Base-by-base conservation (phyloP, 2,113 vertebrate genomes). In the Cavia porcellus region DNA sequence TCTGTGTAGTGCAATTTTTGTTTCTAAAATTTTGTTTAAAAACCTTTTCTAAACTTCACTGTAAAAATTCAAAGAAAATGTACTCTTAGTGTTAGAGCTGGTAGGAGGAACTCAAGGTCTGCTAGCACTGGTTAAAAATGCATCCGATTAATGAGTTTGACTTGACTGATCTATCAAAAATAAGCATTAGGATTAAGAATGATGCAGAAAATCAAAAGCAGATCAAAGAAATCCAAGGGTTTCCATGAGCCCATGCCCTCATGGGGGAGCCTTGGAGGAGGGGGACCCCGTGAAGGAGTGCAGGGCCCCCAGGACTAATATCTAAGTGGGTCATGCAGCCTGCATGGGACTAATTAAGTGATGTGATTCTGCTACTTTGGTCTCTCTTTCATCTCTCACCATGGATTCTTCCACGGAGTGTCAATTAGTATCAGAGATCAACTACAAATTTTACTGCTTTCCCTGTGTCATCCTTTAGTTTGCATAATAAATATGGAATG, bases 31-130 rank as follows among this genome's bases (percentile, higher is more conserved):
- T 91, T 86, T 88, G 28, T 55, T 90, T 24, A 50, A 47, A 47
- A 82, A 84, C 10, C 50, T 70, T 89, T 84, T 90, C 87, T 90
- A 93, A 95, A 95, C 75, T 59, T 95, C 62, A 92, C 17, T 70
- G 42, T 84, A 93, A 90, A 55, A 79, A 87, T 97, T 92, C 42
- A 68, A 80, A 93, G 79, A 50, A 89, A 79, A 84, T 17, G 6
- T 66, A 24, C 24, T 25, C 45, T 66, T 50, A 35, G 70, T 92
- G 77, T 90, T 42, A 89, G 91, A 95, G 45, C 19, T 68, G 45
- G 7, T 28, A 28, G 42, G 7, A 80, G 42, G 42, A n/a, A 30
- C 47, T 96, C 45, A 50, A 57, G 47, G 15, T 30, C 81, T 92
- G 59, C 45, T 57, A 19, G 42, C 61, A 75, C 70, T 75, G 59